phyloP scores from a whole-genome alignment of 2,888 invertebrate genomes.

The Cremastobaeus sp. region DNA sequence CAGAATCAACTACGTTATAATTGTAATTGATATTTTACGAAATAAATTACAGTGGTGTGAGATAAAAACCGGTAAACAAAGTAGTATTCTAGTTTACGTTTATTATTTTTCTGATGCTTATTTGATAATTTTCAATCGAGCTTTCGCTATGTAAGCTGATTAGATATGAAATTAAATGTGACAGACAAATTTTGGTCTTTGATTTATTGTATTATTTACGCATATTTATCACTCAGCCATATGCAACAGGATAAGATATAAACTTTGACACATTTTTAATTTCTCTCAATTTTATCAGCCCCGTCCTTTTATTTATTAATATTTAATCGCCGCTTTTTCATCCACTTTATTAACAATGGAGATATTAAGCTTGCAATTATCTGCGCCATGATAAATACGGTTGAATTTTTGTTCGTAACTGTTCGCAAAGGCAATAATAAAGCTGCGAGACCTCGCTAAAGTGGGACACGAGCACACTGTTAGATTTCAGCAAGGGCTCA shows the following conservation, averaged over 20 bases:
- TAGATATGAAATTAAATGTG: slow-evolving; percentile 39
- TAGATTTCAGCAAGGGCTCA: slow-evolving; percentile 63
- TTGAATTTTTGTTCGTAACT: slow-evolving; percentile 3
- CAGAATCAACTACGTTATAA: no score
- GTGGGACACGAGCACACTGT: slow-evolving; percentile 30
- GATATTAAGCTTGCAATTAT: background rate
- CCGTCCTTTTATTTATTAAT: slow-evolving; percentile 13
- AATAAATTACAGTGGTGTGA: no score
- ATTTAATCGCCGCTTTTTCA: slow-evolving; percentile 9
- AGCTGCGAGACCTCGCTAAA: slow-evolving; percentile 30
- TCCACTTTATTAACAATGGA: background rate
- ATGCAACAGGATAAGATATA: slow-evolving; percentile 2
- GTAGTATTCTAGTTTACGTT: no score
- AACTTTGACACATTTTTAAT: slow-evolving; percentile 18
- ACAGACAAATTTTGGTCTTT: slow-evolving; percentile 31
- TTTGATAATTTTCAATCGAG: no score
- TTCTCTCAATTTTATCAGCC: slow-evolving; percentile 10
- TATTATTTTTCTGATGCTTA: no score
- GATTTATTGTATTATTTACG: slow-evolving; percentile 47
- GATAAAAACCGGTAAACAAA: no score
- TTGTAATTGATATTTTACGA: no score
- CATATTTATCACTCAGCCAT: slow-evolving; percentile 16
- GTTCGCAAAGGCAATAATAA: slow-evolving; percentile 5
- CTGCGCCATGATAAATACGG: no score
- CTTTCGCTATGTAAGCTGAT: slow-evolving; percentile 19